Conservation (phyloP, 2,113 vertebrate species). For the Eurypyga helias region DNA sequence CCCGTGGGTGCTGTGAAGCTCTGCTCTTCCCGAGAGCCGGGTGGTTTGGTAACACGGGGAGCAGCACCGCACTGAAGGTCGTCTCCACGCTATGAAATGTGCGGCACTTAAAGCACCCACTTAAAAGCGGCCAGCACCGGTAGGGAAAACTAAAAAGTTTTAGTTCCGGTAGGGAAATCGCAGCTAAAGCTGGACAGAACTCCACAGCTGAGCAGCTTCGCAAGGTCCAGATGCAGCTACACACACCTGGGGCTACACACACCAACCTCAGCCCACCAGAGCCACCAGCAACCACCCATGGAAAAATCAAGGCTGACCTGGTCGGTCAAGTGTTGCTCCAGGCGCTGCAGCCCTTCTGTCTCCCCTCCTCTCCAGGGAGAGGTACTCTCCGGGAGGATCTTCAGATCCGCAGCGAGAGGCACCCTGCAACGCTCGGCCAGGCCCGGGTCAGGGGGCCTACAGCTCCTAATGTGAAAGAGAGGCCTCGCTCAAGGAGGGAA, state of each 20-base stretch:
- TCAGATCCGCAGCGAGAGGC: constrained; percentile 57
- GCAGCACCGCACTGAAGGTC: not conserved
- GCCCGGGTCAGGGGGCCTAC: not conserved
- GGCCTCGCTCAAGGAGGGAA: not conserved
- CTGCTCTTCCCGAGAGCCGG: not conserved
- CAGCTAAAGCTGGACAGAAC: not conserved
- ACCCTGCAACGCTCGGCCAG: constrained; percentile 26
- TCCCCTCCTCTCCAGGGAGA: constrained; percentile 69
- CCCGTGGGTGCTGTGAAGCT: not conserved
- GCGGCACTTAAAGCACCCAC: not conserved
- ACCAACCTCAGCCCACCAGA: not conserved
- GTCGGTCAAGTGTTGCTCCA: constrained; percentile 62
- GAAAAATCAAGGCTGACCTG: constrained; percentile 25
- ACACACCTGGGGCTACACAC: not conserved
- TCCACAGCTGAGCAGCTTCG: not conserved
- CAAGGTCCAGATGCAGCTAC: not conserved
- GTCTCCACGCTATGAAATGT: not conserved
- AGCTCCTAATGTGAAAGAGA: not conserved
- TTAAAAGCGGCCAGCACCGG: not conserved
- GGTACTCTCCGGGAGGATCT: not conserved
- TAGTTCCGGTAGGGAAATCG: rapidly evolving
- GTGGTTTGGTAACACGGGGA: not conserved
- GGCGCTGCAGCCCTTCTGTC: constrained; percentile 28
- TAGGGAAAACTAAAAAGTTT: too few relatives aligned
- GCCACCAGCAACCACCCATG: not conserved